Conservation (phyloP, 2,888 invertebrate genomes). For the Leptopilina myrica region DNA sequence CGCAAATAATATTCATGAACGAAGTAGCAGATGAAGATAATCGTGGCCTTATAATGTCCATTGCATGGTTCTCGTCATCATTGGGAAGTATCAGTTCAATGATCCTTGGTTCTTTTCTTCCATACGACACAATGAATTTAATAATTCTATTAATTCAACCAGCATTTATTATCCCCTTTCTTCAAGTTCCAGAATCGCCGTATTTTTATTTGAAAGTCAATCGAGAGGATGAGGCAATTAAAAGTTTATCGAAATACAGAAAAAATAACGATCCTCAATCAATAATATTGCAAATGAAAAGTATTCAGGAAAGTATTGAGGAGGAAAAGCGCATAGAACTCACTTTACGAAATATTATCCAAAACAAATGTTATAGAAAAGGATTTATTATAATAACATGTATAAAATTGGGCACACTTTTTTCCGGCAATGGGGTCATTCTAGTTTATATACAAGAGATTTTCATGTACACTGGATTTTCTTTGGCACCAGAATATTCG, state of each 20-base stretch:
- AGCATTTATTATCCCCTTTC: conserved; percentile 79
- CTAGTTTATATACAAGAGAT: conserved; percentile 81
- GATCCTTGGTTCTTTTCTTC: conserved; percentile 75
- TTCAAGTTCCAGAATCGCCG: conserved; percentile 83
- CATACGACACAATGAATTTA: conserved; percentile 78
- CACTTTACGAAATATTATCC: conserved; percentile 74
- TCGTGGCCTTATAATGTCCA: conserved; percentile 79
- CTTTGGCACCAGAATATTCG: conserved; percentile 77
- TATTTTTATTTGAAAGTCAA: conserved; percentile 79
- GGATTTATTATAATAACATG: conserved; percentile 81
- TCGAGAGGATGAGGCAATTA: conserved; percentile 78
- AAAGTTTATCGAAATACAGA: conserved; percentile 79
- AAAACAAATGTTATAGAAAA: conserved; percentile 78
- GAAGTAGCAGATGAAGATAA: conserved; percentile 80
- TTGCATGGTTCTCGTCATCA: conserved; percentile 77
- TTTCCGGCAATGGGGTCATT: conserved; percentile 81
- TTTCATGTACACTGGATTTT: conserved; percentile 79
- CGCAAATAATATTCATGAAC: conserved; percentile 80
- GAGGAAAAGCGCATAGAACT: not conserved
- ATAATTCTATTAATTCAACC: conserved; percentile 79
- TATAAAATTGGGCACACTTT: conserved; percentile 81
- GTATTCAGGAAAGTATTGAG: conserved; percentile 77
- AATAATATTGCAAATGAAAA: conserved; percentile 79
- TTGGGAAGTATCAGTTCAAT: conserved; percentile 70
- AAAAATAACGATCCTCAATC: conserved; percentile 74